Evolutionary conservation across 2,888 invertebrate species (phyloP).

Genomic region (Perizoma flavofasciatum): DNA sequence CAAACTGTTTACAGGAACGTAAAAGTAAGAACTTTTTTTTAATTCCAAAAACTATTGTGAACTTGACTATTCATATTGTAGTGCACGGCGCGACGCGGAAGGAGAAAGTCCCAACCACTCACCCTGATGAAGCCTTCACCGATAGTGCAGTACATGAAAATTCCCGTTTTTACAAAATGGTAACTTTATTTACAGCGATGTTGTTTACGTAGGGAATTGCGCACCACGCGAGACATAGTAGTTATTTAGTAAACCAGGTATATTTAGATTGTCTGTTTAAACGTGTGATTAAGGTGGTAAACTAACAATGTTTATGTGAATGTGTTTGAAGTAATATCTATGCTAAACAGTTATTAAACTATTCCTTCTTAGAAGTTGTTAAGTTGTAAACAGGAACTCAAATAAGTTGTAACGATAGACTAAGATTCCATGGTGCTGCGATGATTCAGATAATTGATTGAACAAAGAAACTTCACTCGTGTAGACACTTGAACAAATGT

Average conservation of each 20-base stretch:
- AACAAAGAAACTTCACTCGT: slow-evolving; percentile 3
- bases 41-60: too few species aligned
- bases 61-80: too few species aligned
- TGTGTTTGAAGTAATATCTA: slow-evolving; percentile 3
- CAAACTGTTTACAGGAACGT: too few species aligned
- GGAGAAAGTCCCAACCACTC: too few species aligned
- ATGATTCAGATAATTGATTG: slow-evolving; percentile 5
- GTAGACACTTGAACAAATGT: slow-evolving; percentile 1
- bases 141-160: too few species aligned
- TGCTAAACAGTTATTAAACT: slow-evolving; percentile 12
- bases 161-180: too few species aligned
- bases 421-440: slow-evolving; percentile 7
- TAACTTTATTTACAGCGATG: not conserved
- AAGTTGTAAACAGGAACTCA: not conserved
- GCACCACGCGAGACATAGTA: slow-evolving; percentile 5
- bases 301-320: slow-evolving; percentile 13
- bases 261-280: slow-evolving; percentile 9
- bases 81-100: too few species aligned
- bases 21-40: too few species aligned
- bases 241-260: not conserved
- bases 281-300: slow-evolving; percentile 4
- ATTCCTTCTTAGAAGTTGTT: not conserved
- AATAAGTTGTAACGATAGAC: slow-evolving; percentile 5
- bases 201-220: slow-evolving; percentile 16
- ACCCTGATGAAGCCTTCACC: too few species aligned